Percentiles rank a stretch among this genome's conserved stretches.
phyloP scores from a whole-genome alignment of 2,113 vertebrate species.

The Petrocephalus zakoni region DNA sequence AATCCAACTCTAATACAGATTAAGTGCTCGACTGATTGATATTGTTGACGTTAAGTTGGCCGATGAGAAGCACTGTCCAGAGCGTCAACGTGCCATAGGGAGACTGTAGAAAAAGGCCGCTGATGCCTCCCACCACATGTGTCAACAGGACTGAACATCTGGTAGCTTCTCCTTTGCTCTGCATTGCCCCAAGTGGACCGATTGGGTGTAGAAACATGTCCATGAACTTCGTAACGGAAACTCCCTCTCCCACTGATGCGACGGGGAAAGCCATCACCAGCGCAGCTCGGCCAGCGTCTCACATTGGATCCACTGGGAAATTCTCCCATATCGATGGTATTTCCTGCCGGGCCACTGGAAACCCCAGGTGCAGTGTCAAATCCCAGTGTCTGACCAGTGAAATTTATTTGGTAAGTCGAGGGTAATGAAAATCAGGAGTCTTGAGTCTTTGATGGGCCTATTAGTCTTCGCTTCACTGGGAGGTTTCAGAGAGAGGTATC shows the following conservation, averaged over 20 bases:
- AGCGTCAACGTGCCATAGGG: not conserved
- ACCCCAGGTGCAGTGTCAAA: conserved; percentile 1
- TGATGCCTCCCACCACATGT: not conserved
- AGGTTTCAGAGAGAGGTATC: conserved; percentile 20
- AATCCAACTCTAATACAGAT: not conserved
- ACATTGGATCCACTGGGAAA: not conserved
- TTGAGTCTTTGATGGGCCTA: conserved; percentile 16
- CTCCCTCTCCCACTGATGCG: not conserved
- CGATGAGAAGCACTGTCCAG: not conserved
- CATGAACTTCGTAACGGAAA: not conserved
- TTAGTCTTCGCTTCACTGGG: conserved; percentile 16
- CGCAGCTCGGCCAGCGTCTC: not conserved
- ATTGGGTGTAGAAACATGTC: not conserved
- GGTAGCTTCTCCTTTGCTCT: not conserved
- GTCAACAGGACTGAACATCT: not conserved
- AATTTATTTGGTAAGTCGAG: conserved; percentile 14
- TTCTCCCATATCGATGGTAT: not conserved
- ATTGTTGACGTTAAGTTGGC: not conserved
- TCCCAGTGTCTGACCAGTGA: conserved; percentile 10
- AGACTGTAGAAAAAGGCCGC: not conserved
- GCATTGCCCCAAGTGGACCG: not conserved
- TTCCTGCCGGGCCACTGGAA: not conserved
- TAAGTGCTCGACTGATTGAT: not conserved
- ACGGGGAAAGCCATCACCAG: not conserved
- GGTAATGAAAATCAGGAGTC: conserved; percentile 17